Percentiles rank a stretch among this genome's conserved stretches.
Evolutionary conservation across 2,888 invertebrate genomes (phyloP).

Genomic region (Sinhomidia bicolor): DNA sequence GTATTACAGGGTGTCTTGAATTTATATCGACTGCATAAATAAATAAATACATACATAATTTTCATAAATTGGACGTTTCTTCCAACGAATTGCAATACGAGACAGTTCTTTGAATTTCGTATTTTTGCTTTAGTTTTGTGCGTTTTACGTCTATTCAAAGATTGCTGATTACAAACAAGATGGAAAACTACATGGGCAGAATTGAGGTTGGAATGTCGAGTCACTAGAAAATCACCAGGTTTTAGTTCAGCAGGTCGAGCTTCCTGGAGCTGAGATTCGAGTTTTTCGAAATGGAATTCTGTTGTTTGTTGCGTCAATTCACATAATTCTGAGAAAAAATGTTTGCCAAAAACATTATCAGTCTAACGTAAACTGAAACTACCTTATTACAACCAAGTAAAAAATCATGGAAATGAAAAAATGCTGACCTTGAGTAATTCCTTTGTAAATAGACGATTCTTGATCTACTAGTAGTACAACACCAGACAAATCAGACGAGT

Average conservation of each 20-base stretch:
- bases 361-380: no score
- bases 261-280: conserved; percentile 91
- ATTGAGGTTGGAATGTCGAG: conserved; percentile 95
- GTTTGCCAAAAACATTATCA: conserved; percentile 43
- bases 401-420: not conserved
- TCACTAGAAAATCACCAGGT: conserved; percentile 91
- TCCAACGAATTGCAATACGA: no score
- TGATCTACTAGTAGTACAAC: conserved; percentile 91
- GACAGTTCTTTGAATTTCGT: no score
- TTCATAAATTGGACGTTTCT: no score
- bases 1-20: conserved; percentile 96
- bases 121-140: not conserved
- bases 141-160: conserved; percentile 76
- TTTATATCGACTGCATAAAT: conserved; percentile 90
- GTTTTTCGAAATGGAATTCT: conserved; percentile 96
- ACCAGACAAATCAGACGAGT: conserved; percentile 94
- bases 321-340: conserved; percentile 82
- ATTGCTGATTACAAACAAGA: conserved; percentile 87
- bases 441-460: conserved; percentile 85
- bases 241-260: conserved; percentile 75
- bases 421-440: conserved; percentile 84
- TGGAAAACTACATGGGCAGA: conserved; percentile 98
- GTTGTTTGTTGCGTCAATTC: conserved; percentile 90
- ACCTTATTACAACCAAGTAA: no score
- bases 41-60: not conserved